Conservation (phyloP, 1,140 invertebrate species). For the Drosophila arawakana region DNA sequence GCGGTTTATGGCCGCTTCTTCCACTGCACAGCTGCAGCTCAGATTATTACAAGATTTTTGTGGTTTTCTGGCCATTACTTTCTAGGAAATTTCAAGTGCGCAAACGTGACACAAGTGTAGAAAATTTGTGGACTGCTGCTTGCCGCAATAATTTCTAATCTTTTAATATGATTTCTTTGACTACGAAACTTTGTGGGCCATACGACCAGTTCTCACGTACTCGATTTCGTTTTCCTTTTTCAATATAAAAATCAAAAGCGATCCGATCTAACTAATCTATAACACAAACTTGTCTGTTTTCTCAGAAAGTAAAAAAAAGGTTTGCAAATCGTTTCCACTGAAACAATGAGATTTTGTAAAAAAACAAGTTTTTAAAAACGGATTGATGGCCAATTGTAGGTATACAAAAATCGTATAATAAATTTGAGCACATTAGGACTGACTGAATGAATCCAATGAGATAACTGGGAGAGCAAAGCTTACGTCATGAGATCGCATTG, state of each 20-base stretch:
- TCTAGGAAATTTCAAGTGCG: slow-evolving; percentile 70
- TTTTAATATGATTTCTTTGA: slow-evolving; percentile 67
- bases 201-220: slow-evolving; percentile 59
- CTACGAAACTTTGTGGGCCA: slow-evolving; percentile 48
- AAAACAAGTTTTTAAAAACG: slow-evolving; percentile 59
- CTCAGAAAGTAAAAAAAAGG: slow-evolving; percentile 46
- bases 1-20: slow-evolving; percentile 56
- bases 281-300: slow-evolving; percentile 34
- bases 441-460: slow-evolving; percentile 1
- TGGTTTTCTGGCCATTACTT: slow-evolving; percentile 61
- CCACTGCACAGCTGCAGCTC: slow-evolving; percentile 50
- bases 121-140: background rate
- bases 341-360: slow-evolving; percentile 50
- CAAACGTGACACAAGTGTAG: slow-evolving; percentile 66
- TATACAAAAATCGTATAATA: slow-evolving; percentile 13
- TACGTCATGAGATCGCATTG: slow-evolving; percentile 64
- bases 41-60: slow-evolving; percentile 52
- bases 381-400: slow-evolving; percentile 24
- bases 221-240: slow-evolving; percentile 61
- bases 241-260: slow-evolving; percentile 35
- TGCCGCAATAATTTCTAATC: slow-evolving; percentile 64
- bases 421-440: slow-evolving; percentile 19
- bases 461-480: slow-evolving; percentile 31
- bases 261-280: slow-evolving; percentile 62
- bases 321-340: slow-evolving; percentile 56